Conservation (phyloP, 2,888 invertebrate species). For the Mermis nigrescens region DNA sequence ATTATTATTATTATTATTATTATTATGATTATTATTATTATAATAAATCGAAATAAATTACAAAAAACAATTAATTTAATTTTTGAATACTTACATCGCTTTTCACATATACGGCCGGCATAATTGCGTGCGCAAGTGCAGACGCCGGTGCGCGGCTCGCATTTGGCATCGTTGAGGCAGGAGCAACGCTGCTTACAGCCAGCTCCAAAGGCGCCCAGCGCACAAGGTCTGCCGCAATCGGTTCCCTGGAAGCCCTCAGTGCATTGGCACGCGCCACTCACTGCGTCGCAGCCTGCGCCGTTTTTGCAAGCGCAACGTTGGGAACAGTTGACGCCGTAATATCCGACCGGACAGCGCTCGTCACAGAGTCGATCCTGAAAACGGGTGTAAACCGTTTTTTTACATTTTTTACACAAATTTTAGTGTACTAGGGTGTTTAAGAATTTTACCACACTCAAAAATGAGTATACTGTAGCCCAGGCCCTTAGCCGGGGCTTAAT, state of each 20-base stretch:
- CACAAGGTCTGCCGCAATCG: constrained; percentile 8
- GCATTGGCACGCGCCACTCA: constrained; percentile 37
- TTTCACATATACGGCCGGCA: background rate
- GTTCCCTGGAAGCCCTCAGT: constrained; percentile 22
- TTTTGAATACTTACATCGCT: constrained; percentile 7
- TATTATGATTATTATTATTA: too few relatives aligned
- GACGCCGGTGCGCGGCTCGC: constrained; percentile 10
- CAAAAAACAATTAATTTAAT: background rate
- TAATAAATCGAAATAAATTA: constrained; percentile 1
- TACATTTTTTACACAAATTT: too few relatives aligned
- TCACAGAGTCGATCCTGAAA: constrained; percentile 29
- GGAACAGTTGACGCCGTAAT: constrained; percentile 30
- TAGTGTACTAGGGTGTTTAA: too few relatives aligned
- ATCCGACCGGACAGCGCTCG: constrained; percentile 28
- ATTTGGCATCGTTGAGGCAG: constrained; percentile 13
- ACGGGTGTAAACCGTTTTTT: background rate
- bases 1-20: too few relatives aligned
- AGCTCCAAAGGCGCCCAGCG: constrained; percentile 10
- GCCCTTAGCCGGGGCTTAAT: too few relatives aligned
- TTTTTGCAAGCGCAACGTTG: constrained; percentile 29
- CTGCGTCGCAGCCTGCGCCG: constrained; percentile 30
- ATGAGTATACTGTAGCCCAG: too few relatives aligned
- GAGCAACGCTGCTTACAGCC: constrained; percentile 14
- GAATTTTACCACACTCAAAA: too few relatives aligned
- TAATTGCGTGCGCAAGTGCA: constrained; percentile 11